Evolutionary conservation across 2,888 invertebrate genomes (phyloP).

Genomic region (Temnothorax rugatulus): DNA sequence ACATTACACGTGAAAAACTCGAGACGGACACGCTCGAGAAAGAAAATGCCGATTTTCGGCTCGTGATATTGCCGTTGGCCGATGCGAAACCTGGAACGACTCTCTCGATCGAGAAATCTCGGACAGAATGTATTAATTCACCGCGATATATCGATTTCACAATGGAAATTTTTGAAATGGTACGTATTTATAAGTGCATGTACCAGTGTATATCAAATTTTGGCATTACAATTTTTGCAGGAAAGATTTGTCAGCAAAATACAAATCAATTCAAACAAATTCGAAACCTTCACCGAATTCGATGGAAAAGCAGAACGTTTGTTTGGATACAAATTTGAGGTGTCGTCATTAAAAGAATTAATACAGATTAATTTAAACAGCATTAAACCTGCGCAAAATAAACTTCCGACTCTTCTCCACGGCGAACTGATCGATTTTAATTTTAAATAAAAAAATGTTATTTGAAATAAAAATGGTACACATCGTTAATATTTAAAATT

Average conservation of each 20-base stretch:
- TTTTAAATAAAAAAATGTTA: no score
- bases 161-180: conserved; percentile 21
- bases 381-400: conserved; percentile 25
- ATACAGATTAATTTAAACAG: conserved; percentile 17
- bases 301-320: neutral
- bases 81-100: neutral
- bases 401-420: neutral
- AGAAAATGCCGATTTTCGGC: neutral
- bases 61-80: conserved; percentile 22
- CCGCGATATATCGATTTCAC: conserved; percentile 17
- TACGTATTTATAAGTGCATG: neutral
- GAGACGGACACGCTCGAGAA: neutral
- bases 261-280: conserved; percentile 16
- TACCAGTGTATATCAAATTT: neutral
- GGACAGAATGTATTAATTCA: conserved; percentile 30
- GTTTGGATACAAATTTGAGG: no score
- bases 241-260: conserved; percentile 19
- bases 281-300: conserved; percentile 34
- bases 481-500: no score
- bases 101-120: conserved; percentile 34
- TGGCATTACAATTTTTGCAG: conserved; percentile 9
- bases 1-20: neutral
- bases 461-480: no score
- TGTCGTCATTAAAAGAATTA: neutral
- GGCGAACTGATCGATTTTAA: conserved; percentile 1